These are phyloP conservation scores for Poeciliopsis turrubarensis DNA, from an alignment of 2,113 vertebrate species.

Conservation along the genomic window DNA sequence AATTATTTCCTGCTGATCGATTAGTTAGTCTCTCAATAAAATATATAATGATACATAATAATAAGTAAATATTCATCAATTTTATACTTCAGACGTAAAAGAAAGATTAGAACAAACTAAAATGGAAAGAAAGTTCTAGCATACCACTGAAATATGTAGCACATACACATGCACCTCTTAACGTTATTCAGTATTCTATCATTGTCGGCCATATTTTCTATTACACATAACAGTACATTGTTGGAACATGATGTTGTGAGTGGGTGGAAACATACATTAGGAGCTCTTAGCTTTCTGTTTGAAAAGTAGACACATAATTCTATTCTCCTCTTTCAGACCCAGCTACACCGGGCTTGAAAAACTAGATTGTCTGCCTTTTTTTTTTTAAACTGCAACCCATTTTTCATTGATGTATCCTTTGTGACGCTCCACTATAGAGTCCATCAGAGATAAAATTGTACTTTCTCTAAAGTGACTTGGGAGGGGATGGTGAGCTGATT, in stretches of 20 bases:
- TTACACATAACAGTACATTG: not conserved
- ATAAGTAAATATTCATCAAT: too few relatives aligned
- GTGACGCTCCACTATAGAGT: slow-evolving; percentile 36
- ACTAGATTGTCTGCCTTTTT: slow-evolving; percentile 21
- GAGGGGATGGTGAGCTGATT: slow-evolving; percentile 52
- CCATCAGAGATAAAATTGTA: slow-evolving; percentile 59
- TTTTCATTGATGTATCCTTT: slow-evolving; percentile 52
- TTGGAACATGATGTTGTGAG: not conserved
- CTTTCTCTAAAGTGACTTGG: slow-evolving; percentile 70
- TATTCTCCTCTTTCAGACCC: slow-evolving; percentile 11
- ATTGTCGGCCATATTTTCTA: not conserved
- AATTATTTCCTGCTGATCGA: not conserved
- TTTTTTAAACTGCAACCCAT: slow-evolving; percentile 25
- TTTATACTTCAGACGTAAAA: too few relatives aligned
- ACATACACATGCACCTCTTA: not conserved
- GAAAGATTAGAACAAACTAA: too few relatives aligned
- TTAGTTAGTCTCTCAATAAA: not conserved
- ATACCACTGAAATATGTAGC: not conserved
- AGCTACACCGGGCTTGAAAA: slow-evolving; percentile 17
- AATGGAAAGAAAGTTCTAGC: not conserved
- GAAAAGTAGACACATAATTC: not conserved
- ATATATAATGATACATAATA: too few relatives aligned
- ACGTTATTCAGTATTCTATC: not conserved
- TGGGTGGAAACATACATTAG: slow-evolving; percentile 1
- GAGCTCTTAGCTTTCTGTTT: not conserved